Percentiles rank a stretch among this genome's conserved stretches.
phyloP scores from a whole-genome alignment of 2,888 invertebrate species.

The Bugula neritina region DNA sequence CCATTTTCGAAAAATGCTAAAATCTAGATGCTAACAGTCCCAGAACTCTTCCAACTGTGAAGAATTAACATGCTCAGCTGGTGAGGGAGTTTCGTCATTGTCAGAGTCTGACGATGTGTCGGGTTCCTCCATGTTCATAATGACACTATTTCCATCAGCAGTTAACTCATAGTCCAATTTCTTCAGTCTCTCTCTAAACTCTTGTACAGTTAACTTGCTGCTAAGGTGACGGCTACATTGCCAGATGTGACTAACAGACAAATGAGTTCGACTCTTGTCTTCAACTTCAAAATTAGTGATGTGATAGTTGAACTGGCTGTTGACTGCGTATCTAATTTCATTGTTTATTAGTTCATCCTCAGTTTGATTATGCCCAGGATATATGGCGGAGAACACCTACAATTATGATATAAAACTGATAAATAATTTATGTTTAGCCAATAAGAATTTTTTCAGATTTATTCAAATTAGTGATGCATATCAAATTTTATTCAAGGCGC shows the following conservation, averaged over 20 bases:
- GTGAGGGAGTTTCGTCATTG: neutral
- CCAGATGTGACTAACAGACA: neutral
- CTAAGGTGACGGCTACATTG: neutral
- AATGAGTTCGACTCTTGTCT: neutral
- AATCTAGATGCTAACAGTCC: neutral
- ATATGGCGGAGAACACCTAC: neutral
- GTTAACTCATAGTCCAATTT: neutral
- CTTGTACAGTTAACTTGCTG: neutral
- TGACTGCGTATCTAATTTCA: conserved; percentile 1
- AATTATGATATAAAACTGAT: neutral
- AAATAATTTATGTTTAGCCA: too few relatives aligned
- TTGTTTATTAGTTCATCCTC: neutral
- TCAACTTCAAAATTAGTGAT: neutral
- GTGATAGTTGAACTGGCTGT: neutral
- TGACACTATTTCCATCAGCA: neutral
- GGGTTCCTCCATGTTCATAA: conserved; percentile 7
- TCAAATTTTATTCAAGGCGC: too few relatives aligned
- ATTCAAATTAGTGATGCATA: too few relatives aligned
- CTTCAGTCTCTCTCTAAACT: neutral
- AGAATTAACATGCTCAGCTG: neutral
- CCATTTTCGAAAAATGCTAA: too few relatives aligned
- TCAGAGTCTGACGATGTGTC: neutral
- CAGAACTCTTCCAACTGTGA: neutral
- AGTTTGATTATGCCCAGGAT: neutral
- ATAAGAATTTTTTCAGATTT: too few relatives aligned